Percentiles rank a stretch among this genome's conserved stretches.
phyloP scores from a whole-genome alignment of 2,797 vertebrate species.

The Notoglanidium macrostoma region DNA sequence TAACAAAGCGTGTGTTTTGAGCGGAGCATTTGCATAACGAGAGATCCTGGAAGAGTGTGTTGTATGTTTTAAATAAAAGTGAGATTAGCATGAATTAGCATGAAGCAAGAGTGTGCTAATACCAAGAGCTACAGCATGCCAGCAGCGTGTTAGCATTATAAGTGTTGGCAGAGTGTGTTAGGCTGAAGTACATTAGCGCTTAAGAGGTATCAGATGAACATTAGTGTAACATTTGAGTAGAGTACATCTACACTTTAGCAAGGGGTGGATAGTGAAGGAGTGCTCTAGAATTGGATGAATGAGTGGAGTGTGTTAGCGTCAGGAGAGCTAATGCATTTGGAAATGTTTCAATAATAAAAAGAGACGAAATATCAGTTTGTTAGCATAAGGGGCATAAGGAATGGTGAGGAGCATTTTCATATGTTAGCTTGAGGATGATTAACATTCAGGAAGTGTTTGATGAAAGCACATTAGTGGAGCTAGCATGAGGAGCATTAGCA shows the following conservation, averaged over 20 bases:
- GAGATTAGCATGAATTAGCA: neutral
- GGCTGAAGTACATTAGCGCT: neutral
- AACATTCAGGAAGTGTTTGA: neutral
- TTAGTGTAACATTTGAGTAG: neutral
- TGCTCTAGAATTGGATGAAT: neutral
- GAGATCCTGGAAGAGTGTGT: neutral
- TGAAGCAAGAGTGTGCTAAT: neutral
- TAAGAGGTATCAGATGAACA: slow-evolving; percentile 3
- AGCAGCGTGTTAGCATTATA: neutral
- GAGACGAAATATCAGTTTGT: neutral
- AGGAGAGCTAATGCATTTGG: neutral
- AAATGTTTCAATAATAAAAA: neutral
- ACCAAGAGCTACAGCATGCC: neutral
- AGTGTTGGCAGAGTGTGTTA: neutral
- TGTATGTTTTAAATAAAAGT: neutral
- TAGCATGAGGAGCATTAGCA: neutral
- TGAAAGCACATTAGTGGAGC: neutral
- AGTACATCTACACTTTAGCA: neutral
- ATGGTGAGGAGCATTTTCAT: neutral
- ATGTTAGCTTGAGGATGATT: neutral
- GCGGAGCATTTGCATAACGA: neutral
- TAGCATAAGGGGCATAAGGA: neutral
- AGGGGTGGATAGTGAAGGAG: neutral
- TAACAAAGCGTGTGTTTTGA: neutral
- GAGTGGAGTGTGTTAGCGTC: neutral